Percentiles rank a stretch among this genome's conserved stretches.
Conservation (phyloP, 2,113 vertebrate species). For the Geococcyx californianus region DNA sequence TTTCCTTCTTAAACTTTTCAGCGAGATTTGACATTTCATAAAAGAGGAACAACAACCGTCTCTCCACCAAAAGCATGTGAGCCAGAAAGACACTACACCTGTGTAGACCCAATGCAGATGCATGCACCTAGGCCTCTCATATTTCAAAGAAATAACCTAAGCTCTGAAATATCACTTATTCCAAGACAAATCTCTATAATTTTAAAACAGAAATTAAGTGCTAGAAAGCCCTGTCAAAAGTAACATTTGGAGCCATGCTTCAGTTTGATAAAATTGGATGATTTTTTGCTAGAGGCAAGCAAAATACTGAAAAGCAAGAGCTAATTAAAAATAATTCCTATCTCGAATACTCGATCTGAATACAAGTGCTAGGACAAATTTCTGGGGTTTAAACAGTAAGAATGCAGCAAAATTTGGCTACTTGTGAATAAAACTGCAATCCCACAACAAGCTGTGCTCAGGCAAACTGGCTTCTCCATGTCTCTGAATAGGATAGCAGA, state of each 20-base stretch:
- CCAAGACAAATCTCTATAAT: not conserved
- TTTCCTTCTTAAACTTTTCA: not conserved
- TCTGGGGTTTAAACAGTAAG: not conserved
- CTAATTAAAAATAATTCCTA: not conserved
- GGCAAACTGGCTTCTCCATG: not conserved
- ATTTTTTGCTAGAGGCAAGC: not conserved
- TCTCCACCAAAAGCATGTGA: not conserved
- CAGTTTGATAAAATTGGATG: not conserved
- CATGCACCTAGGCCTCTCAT: accelerated
- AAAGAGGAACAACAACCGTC: not conserved
- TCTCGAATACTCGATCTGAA: not conserved
- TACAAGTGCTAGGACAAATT: not conserved
- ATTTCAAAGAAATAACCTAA: not conserved
- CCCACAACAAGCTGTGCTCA: not conserved
- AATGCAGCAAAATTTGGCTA: not conserved
- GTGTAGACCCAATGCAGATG: not conserved
- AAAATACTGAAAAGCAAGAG: not conserved
- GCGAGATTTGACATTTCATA: not conserved
- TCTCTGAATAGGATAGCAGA: not conserved
- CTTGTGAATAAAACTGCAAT: not conserved
- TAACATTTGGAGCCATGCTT: not conserved
- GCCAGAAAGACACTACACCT: not conserved
- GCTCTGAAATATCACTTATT: not conserved
- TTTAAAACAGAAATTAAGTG: not conserved
- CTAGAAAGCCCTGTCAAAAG: not conserved